Conservation (phyloP, 2,888 invertebrate genomes). For the Danaus chrysippus region DNA sequence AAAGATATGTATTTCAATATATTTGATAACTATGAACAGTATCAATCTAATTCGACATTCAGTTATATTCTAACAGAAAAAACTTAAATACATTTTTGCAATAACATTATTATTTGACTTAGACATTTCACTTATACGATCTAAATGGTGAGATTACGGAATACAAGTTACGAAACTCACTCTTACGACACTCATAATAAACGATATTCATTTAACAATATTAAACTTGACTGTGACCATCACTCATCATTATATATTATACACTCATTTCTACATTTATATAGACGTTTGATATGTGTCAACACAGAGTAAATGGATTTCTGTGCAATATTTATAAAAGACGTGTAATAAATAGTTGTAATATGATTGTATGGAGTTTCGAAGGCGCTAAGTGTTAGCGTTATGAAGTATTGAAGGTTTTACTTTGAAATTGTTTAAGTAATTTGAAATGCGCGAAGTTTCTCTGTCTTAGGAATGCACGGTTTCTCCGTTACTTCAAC, state of each 20-base stretch:
- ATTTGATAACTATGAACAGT: too few relatives aligned
- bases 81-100: neutral
- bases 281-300: too few relatives aligned
- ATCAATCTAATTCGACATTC: too few relatives aligned
- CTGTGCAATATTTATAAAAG: too few relatives aligned
- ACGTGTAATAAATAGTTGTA: too few relatives aligned
- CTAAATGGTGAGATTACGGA: neutral
- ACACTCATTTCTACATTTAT: too few relatives aligned
- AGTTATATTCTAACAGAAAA: too few relatives aligned
- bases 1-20: too few relatives aligned
- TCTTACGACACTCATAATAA: neutral
- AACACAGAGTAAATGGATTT: too few relatives aligned
- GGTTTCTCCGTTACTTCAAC: constrained; percentile 50
- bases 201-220: neutral
- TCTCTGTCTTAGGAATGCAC: constrained; percentile 28
- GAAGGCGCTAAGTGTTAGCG: neutral
- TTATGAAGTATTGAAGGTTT: neutral
- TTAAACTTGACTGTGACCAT: neutral
- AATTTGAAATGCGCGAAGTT: constrained; percentile 17
- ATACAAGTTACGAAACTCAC: neutral
- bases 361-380: neutral
- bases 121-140: neutral
- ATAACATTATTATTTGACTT: constrained; percentile 2
- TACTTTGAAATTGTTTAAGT: constrained; percentile 27
- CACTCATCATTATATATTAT: neutral